Conservation (phyloP, 2,888 invertebrate genomes). For the Lasiommata megera region DNA sequence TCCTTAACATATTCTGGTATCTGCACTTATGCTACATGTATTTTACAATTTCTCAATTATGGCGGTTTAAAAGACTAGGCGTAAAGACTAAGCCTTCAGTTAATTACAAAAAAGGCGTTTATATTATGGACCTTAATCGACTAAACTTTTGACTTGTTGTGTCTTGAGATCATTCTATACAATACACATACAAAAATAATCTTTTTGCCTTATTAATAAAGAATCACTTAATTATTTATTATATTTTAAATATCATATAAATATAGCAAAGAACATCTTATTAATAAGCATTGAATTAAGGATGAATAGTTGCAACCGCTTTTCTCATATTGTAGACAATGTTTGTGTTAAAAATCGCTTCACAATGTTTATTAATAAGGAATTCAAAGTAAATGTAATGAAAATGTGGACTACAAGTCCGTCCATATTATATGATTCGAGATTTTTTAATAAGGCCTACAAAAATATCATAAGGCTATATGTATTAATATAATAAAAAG, state of each 20-base stretch:
- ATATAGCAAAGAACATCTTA: neutral
- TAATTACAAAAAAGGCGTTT: neutral
- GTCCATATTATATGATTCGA: neutral
- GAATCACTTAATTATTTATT: neutral
- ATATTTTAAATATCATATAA: neutral
- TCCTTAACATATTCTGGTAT: no score
- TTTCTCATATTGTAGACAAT: no score
- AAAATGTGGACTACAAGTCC: neutral
- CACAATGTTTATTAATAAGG: no score
- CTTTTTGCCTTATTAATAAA: constrained; percentile 1
- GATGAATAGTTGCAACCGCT: no score
- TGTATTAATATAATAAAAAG: neutral
- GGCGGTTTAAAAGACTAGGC: neutral
- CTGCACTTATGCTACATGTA: neutral
- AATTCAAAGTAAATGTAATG: neutral
- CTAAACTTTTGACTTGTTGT: constrained; percentile 38
- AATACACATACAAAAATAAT: constrained; percentile 18
- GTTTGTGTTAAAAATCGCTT: no score
- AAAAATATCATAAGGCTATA: neutral
- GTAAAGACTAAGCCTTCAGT: neutral
- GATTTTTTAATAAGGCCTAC: neutral
- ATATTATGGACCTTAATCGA: constrained; percentile 23
- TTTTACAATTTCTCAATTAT: neutral
- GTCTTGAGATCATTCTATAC: constrained; percentile 39
- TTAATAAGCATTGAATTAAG: no score